Conservation (phyloP, 2,113 vertebrate genomes). For the Neogobius melanostomus region DNA sequence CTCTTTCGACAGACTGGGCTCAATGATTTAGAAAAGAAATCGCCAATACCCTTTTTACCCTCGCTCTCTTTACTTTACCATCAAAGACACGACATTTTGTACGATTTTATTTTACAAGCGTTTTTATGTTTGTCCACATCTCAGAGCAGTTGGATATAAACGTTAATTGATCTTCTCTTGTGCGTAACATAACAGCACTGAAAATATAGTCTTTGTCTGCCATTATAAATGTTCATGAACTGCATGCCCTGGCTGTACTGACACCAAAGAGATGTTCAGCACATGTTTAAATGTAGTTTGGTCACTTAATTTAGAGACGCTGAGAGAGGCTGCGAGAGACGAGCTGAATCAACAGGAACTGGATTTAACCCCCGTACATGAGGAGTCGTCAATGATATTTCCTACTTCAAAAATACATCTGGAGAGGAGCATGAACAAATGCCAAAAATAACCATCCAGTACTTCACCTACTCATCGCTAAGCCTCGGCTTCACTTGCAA, state of each 20-base stretch:
- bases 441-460: background rate
- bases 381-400: conserved; percentile 4
- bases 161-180: too few relatives aligned
- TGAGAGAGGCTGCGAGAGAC: background rate
- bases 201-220: too few relatives aligned
- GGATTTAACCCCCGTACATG: conserved; percentile 2
- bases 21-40: too few relatives aligned
- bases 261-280: background rate
- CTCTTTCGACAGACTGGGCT: too few relatives aligned
- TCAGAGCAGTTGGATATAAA: too few relatives aligned
- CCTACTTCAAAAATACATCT: conserved; percentile 7
- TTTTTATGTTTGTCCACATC: too few relatives aligned
- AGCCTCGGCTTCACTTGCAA: background rate
- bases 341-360: conserved; percentile 6
- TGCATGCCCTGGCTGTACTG: background rate
- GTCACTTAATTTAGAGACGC: conserved; percentile 3
- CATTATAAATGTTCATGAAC: background rate
- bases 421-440: background rate
- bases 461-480: background rate
- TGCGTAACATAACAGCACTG: too few relatives aligned
- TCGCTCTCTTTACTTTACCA: too few relatives aligned
- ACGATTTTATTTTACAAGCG: too few relatives aligned
- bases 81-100: too few relatives aligned
- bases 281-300: conserved; percentile 2
- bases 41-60: too few relatives aligned